These are phyloP conservation scores for Rhinopomastus cyanomelas DNA, from an alignment of 2,113 vertebrate species.

Conservation along the genomic window DNA sequence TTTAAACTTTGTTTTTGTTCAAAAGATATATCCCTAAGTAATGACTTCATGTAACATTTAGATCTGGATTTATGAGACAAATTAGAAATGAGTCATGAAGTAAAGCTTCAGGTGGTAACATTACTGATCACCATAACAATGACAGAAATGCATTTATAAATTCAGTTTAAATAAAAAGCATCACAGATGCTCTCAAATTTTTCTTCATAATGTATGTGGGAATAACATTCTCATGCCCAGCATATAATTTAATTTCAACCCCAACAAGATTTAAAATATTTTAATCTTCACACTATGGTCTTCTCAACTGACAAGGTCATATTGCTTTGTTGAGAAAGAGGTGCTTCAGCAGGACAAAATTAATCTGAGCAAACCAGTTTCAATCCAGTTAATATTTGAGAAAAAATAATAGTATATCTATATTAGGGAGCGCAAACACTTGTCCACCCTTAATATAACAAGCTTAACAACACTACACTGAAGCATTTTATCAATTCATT, in stretches of 20 bases:
- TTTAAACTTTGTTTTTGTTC: not conserved
- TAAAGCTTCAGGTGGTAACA: not conserved
- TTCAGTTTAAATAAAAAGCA: not conserved
- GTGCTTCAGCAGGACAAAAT: conserved; percentile 12
- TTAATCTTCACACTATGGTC: not conserved
- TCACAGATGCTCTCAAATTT: not conserved
- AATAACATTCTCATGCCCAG: not conserved
- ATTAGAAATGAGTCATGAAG: not conserved
- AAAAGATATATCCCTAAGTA: not conserved
- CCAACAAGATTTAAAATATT: not conserved
- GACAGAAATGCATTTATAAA: not conserved
- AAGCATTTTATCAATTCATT: not conserved
- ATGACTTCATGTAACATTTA: not conserved
- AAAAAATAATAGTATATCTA: not conserved
- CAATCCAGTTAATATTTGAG: not conserved
- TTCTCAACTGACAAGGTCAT: not conserved
- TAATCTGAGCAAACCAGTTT: not conserved
- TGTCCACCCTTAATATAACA: not conserved
- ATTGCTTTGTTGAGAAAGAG: not conserved
- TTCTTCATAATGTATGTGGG: not conserved
- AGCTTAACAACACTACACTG: not conserved
- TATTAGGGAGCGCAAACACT: not conserved
- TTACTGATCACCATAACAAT: not conserved
- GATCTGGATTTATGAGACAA: not conserved
- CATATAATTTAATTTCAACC: not conserved